Conservation (phyloP, 2,797 vertebrate genomes). For the Phaenicophaeus curvirostris region DNA sequence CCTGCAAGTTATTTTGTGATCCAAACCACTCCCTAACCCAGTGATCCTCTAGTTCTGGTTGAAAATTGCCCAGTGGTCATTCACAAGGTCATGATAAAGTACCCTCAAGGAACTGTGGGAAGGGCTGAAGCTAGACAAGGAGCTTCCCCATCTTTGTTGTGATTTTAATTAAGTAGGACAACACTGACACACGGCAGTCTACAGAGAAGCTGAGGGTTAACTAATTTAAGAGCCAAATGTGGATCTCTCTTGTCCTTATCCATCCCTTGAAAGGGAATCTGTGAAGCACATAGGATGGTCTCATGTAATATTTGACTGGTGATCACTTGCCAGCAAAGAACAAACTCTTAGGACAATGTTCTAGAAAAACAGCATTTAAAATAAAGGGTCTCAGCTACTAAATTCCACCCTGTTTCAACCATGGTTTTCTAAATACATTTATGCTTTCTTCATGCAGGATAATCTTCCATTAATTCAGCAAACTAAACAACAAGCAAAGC, state of each 20-base stretch:
- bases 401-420: background rate
- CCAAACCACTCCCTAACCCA: background rate
- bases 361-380: background rate
- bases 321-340: background rate
- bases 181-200: background rate
- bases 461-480: constrained; percentile 51
- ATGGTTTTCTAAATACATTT: constrained; percentile 21
- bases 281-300: background rate
- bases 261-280: background rate
- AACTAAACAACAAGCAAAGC: constrained; percentile 9
- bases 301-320: background rate
- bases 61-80: background rate
- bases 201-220: background rate
- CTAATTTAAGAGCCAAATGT: background rate
- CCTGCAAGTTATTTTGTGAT: background rate
- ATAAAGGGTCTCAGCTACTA: background rate
- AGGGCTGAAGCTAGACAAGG: background rate
- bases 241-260: background rate
- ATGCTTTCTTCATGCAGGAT: constrained; percentile 8
- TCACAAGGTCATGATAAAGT: background rate
- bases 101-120: background rate
- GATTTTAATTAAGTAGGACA: background rate
- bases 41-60: background rate
- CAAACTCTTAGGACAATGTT: background rate
- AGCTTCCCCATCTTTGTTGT: background rate